Evolutionary conservation across 2,797 vertebrate genomes (phyloP), one percentile per base, ranked within the genome.

Genomic region (Gymnothorax javanicus): DNA sequence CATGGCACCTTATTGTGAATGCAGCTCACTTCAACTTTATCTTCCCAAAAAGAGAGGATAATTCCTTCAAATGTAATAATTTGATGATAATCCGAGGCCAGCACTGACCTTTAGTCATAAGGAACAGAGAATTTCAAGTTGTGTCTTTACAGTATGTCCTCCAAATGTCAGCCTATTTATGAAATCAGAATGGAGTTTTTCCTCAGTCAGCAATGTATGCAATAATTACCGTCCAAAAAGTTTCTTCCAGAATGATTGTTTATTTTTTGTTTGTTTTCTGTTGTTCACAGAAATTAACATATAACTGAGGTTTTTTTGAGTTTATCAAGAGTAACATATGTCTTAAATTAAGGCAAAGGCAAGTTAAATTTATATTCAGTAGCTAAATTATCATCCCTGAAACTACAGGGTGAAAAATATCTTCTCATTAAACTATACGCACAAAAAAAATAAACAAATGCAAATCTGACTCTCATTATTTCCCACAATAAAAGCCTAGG

Each of bases 371-470:
- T n/a, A n/a, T n/a, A n/a, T n/a, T n/a, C n/a, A n/a, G 33, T 84
- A 75, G 87, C 87, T 86, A 83, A 91, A 88, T 89, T 62, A 86
- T 90, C 91, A 90, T 94, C 92, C 90, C 87, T 83, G 94, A 94
- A 93, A 92, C 33, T 3, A 91, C 92, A 15, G 89, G 91, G 91
- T 92, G 91, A 94, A 94, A 93, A 94, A 94, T 94, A 94, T 89
- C 84, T 91, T 89, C 92, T 95, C 93, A 96, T 95, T 94, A 96
- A 92, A 90, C 90, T 90, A 90, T 93, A 95, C 93, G 93, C 92
- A 94, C 94, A 92, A 90, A 93, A 90, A 91, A 95, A 95, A 95
- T 94, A 95, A 95, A 94, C 93, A 96, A 95, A 95, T 94, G 93
- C 94, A 94, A 95, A 95, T 96, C 92, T 90, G 92, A 89, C 90